Conservation (phyloP, 2,888 invertebrate species). For the Pediacus dermestoides region DNA sequence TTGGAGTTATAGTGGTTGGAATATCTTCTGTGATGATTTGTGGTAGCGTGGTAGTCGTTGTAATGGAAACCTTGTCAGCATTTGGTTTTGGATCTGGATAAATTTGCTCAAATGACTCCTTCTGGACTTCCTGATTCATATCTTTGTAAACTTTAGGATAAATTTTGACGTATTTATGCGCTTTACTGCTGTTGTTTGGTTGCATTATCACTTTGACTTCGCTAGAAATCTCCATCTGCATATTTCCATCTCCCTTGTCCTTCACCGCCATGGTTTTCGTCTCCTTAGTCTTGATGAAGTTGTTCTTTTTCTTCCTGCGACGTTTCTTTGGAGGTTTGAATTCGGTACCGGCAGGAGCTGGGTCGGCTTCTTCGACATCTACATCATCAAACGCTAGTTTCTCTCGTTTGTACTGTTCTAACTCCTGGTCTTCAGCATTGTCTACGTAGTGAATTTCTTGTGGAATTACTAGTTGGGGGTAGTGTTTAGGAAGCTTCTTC, state of each 20-base stretch:
- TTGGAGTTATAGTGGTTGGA: too few species aligned
- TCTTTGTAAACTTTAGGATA: slow-evolving; percentile 34
- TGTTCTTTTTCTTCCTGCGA: slow-evolving; percentile 22
- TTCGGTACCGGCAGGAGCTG: slow-evolving; percentile 16
- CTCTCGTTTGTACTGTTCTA: slow-evolving; percentile 21
- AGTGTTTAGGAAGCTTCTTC: slow-evolving; percentile 16
- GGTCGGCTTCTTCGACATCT: slow-evolving; percentile 10
- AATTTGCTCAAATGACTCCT: too few species aligned
- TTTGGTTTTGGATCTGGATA: too few species aligned
- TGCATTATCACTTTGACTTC: slow-evolving; percentile 37
- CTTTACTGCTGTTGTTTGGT: slow-evolving; percentile 33
- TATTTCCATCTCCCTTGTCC: slow-evolving; percentile 33
- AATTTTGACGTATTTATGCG: slow-evolving; percentile 38
- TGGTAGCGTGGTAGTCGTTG: neutral
- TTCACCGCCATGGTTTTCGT: slow-evolving; percentile 37
- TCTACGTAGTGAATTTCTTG: slow-evolving; percentile 24
- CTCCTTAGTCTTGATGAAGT: slow-evolving; percentile 33
- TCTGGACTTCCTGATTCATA: slow-evolving; percentile 9
- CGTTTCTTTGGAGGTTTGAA: slow-evolving; percentile 13
- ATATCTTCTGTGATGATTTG: neutral
- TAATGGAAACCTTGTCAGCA: too few species aligned
- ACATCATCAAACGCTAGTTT: slow-evolving; percentile 13
- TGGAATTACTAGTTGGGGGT: slow-evolving; percentile 14
- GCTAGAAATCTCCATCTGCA: slow-evolving; percentile 40
- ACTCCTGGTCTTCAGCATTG: neutral